These are phyloP conservation scores for Phataginus tricuspis DNA, from an alignment of 2,797 vertebrate genomes.

Conservation along the genomic window DNA sequence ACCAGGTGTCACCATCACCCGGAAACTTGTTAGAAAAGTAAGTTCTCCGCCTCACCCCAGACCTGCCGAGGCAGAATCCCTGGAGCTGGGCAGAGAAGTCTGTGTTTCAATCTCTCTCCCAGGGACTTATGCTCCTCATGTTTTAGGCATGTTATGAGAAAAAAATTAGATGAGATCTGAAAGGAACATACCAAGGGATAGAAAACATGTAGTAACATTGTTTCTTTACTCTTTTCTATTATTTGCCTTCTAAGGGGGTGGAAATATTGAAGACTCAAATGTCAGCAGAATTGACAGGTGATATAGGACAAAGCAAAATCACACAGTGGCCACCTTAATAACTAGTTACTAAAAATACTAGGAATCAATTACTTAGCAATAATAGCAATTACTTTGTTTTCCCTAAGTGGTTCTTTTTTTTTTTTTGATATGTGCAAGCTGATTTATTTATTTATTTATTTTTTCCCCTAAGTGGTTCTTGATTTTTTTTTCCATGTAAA, in stretches of 20 bases:
- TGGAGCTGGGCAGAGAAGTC: not conserved
- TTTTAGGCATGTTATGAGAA: not conserved
- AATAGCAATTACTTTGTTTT: constrained; percentile 23
- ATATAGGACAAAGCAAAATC: constrained; percentile 34
- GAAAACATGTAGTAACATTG: not conserved
- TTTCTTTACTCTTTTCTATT: not conserved
- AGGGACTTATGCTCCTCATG: not conserved
- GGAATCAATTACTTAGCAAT: not conserved
- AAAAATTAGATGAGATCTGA: not conserved
- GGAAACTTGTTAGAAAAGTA: not conserved
- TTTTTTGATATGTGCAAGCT: too few species aligned
- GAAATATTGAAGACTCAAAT: not conserved
- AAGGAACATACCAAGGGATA: not conserved
- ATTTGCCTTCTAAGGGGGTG: not conserved
- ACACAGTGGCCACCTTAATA: not conserved
- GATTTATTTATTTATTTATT: not conserved
- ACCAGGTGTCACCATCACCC: not conserved
- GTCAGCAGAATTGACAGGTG: not conserved
- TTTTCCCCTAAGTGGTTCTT: constrained; percentile 7
- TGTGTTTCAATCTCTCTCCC: not conserved
- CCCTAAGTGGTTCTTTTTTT: not conserved
- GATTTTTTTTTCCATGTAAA: not conserved
- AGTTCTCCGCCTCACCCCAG: not conserved
- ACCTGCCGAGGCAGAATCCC: not conserved
- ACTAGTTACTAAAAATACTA: not conserved